phyloP scores from a whole-genome alignment of 2,888 invertebrate species.

The Adelphocoris suturalis region DNA sequence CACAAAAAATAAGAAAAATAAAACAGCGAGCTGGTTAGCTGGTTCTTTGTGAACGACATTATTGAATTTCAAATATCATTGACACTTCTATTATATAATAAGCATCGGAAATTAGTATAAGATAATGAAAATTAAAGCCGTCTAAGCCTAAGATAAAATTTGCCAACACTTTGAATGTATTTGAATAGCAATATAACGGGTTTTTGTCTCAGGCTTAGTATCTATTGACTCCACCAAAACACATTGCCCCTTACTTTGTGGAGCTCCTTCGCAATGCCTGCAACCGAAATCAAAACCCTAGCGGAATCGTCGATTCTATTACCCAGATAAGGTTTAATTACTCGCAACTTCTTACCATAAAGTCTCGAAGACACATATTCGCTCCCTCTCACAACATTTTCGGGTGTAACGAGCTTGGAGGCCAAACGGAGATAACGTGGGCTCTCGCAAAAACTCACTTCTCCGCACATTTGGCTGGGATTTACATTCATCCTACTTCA shows the following conservation, averaged over 20 bases:
- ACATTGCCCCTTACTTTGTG: not conserved
- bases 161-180: no score
- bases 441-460: not conserved
- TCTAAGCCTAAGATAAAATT: no score
- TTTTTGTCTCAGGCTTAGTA: no score
- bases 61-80: no score
- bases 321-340: not conserved
- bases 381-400: not conserved
- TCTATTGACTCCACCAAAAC: no score
- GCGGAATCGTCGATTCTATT: not conserved
- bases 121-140: no score
- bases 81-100: no score
- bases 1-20: no score
- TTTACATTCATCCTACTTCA: conserved; percentile 16
- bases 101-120: no score
- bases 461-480: conserved; percentile 13
- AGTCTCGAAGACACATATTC: not conserved
- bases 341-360: not conserved
- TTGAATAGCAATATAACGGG: no score
- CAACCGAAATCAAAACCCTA: not conserved
- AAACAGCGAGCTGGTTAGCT: no score
- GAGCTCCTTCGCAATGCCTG: not conserved
- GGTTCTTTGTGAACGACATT: no score
- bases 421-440: not conserved
- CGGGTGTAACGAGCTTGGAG: not conserved